Evolutionary conservation across 2,113 vertebrate species (phyloP), one percentile per base, ranked within the genome.

Genomic region (Ahaetulla prasina): DNA sequence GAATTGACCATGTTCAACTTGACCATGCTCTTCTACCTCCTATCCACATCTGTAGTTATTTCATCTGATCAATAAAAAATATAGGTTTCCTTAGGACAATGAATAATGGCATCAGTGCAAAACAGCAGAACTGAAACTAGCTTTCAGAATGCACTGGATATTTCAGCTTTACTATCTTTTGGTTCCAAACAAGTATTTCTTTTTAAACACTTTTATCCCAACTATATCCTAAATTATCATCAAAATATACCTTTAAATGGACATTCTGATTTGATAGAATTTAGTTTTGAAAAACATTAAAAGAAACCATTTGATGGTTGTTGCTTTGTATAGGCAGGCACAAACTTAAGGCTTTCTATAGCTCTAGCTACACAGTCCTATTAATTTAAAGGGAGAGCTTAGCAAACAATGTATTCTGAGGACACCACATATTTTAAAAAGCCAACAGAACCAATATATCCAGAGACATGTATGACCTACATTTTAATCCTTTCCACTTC

Each of bases 351-450:
- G 52, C 30, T 94, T 92, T 90, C 63, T n/a, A 68, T 10, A 10
- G 91, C 39, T 95, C 94, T 85, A 91, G 4, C 91, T 92, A 91
- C 2, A 90, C 16, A 2, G 84, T 89, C 10, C 90, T 88, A 49
- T 84, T 93, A 96, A 89, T 68, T 12, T 80, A 94, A 93, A 92
- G 39, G 74, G 16, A 92, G 52, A 95, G 57, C 23, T 2, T 89
- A 89, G 84, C 93, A 88, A 85, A 93, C 39, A 94, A 84, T 95
- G 94, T 91, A 95, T 85, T 96, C 89, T 90, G 57, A 95, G 87
- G 43, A 68, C 39, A 86, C 52, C 86, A 96, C 68, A 89, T 47
- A 94, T 90, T 96, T 96, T 96, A 93, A 96, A 95, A 94, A 95
- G 0, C 27, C 49, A 60, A 50, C 90, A 47, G 22, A 90, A 27